A percentile compares a stretch with the other conserved stretches of the same genome.
Conservation (phyloP, 2,797 vertebrate genomes). For the Ctenochaetus hawaiiensis region DNA sequence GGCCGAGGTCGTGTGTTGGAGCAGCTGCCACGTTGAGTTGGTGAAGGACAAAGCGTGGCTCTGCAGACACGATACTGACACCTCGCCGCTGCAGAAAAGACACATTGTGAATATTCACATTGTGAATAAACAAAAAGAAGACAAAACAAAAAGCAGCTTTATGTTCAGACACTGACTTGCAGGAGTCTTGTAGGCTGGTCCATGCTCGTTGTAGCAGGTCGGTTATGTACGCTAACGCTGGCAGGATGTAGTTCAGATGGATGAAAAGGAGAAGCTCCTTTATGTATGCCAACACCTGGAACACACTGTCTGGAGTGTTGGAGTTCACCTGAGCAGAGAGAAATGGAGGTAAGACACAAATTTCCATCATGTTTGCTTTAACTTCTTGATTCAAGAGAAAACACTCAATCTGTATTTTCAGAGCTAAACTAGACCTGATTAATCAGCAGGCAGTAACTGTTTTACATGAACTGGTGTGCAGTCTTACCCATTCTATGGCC, state of each 20-base stretch:
- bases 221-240: conserved; percentile 79
- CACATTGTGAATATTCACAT: too few species aligned
- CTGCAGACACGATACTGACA: conserved; percentile 89
- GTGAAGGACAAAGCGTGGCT: conserved; percentile 86
- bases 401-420: background rate
- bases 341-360: background rate
- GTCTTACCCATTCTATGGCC: conserved; percentile 88
- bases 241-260: conserved; percentile 86
- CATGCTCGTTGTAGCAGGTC: conserved; percentile 82
- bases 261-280: conserved; percentile 89
- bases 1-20: conserved; percentile 89
- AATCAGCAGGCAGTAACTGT: background rate
- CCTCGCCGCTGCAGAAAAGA: conserved; percentile 86
- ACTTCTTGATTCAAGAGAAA: background rate
- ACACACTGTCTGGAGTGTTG: conserved; percentile 88
- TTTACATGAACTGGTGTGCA: background rate
- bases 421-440: accelerated
- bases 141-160: background rate
- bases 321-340: conserved; percentile 79
- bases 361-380: background rate
- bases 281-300: conserved; percentile 82
- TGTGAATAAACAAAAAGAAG: background rate
- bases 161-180: conserved; percentile 87
- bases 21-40: conserved; percentile 90
- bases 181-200: conserved; percentile 88